phyloP scores from a whole-genome alignment of 2,888 invertebrate genomes.

The Empis stercorea region DNA sequence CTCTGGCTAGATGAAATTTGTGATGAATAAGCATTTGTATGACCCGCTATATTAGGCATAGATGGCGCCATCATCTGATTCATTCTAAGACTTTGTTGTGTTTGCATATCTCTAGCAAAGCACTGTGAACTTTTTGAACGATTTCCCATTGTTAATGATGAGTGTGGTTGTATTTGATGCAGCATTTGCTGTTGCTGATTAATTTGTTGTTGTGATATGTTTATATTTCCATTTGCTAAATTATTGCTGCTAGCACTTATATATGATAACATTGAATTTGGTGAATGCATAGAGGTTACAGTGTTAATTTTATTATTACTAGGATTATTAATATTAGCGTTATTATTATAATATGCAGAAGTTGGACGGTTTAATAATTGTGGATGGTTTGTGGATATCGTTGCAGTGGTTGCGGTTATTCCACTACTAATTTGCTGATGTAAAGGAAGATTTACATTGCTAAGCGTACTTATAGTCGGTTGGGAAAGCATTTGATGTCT shows the following conservation, averaged over 20 bases:
- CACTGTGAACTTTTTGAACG: slow-evolving; percentile 26
- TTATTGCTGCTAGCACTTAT: slow-evolving; percentile 30
- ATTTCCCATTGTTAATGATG: slow-evolving; percentile 24
- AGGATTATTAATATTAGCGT: slow-evolving; percentile 13
- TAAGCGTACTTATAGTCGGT: background rate
- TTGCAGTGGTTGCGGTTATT: slow-evolving; percentile 18
- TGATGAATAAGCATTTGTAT: slow-evolving; percentile 18
- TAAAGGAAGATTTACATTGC: no score
- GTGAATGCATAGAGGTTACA: slow-evolving; percentile 23
- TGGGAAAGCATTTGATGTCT: background rate
- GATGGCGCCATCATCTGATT: slow-evolving; percentile 37
- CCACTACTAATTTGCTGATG: slow-evolving; percentile 21
- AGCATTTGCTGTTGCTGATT: slow-evolving; percentile 18
- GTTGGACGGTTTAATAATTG: slow-evolving; percentile 29
- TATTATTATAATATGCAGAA: slow-evolving; percentile 34
- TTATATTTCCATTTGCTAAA: slow-evolving; percentile 21
- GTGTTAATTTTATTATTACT: slow-evolving; percentile 12
- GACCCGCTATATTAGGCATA: slow-evolving; percentile 35
- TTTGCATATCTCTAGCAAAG: slow-evolving; percentile 26
- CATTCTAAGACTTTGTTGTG: slow-evolving; percentile 29
- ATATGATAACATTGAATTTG: slow-evolving; percentile 25
- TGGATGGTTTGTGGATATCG: slow-evolving; percentile 18
- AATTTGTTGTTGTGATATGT: slow-evolving; percentile 12
- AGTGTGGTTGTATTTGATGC: slow-evolving; percentile 20
- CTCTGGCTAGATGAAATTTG: slow-evolving; percentile 33